Evolutionary conservation across 1,140 invertebrate genomes (phyloP).

Genomic region (Hypothenemus hampei): DNA sequence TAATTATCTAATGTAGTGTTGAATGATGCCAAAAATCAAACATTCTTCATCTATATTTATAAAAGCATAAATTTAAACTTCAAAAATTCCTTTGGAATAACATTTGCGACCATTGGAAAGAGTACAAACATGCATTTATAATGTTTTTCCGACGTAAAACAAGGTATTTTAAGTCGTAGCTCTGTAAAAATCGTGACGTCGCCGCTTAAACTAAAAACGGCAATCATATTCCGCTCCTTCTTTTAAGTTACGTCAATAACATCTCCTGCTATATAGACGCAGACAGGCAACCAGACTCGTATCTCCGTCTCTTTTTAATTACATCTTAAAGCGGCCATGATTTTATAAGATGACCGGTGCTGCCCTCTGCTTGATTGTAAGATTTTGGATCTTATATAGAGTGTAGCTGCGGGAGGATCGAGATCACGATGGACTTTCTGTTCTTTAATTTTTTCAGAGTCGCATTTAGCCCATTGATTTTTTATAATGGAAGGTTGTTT

Average conservation of each 20-base stretch:
- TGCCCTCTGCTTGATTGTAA: slow-evolving; percentile 7
- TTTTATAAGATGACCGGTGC: slow-evolving; percentile 23
- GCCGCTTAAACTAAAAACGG: background rate
- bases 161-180: too few relatives aligned
- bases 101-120: too few relatives aligned
- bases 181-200: background rate
- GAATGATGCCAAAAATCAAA: too few relatives aligned
- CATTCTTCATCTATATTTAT: too few relatives aligned
- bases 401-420: background rate
- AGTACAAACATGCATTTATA: too few relatives aligned
- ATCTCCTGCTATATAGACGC: slow-evolving; percentile 11
- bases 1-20: too few relatives aligned
- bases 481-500: too few relatives aligned
- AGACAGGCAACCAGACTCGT: slow-evolving; percentile 18
- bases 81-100: too few relatives aligned
- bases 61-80: too few relatives aligned
- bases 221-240: slow-evolving; percentile 3
- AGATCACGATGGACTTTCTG: slow-evolving; percentile 1
- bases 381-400: slow-evolving; percentile 15
- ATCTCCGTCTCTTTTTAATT: slow-evolving; percentile 17
- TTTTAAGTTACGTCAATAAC: slow-evolving; percentile 7
- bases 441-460: slow-evolving; percentile 7
- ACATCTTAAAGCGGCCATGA: slow-evolving; percentile 24
- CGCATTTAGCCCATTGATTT: slow-evolving; percentile 16
- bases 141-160: too few relatives aligned